A percentile compares a stretch with the other conserved stretches of the same genome.
Conservation (phyloP, 1,140 invertebrate species). For the Achatina immaculata region DNA sequence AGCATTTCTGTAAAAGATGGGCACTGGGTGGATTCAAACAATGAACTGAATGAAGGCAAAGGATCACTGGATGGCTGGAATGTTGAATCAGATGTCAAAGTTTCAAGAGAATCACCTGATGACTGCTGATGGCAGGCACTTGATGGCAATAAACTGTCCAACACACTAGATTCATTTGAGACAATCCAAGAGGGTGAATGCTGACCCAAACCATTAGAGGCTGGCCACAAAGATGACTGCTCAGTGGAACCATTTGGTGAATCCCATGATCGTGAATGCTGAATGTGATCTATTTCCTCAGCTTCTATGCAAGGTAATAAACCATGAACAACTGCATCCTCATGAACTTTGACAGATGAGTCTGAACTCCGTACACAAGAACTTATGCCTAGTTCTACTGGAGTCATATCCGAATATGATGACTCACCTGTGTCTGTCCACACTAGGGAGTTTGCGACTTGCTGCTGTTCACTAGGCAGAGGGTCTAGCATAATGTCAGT, state of each 20-base stretch:
- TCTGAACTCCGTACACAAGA: constrained; percentile 24
- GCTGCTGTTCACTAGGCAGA: constrained; percentile 29
- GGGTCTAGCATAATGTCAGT: constrained; percentile 40
- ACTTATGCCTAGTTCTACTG: constrained; percentile 16
- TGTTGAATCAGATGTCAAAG: constrained; percentile 22
- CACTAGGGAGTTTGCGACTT: constrained; percentile 4
- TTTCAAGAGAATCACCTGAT: constrained; percentile 13
- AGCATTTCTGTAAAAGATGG: constrained; percentile 29
- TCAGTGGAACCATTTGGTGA: background rate
- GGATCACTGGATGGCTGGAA: constrained; percentile 31
- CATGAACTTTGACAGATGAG: background rate
- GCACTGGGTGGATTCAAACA: constrained; percentile 25
- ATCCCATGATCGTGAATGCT: constrained; percentile 16
- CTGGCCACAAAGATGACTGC: background rate
- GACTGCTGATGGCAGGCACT: constrained; percentile 11
- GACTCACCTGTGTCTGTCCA: constrained; percentile 15
- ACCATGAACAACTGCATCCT: constrained; percentile 33
- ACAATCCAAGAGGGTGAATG: background rate
- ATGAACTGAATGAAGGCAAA: constrained; percentile 34
- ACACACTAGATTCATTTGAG: background rate
- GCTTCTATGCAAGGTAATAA: constrained; percentile 34
- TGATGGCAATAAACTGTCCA: constrained; percentile 34
- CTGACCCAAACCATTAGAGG: background rate
- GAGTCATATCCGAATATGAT: constrained; percentile 10
- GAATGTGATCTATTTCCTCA: background rate